phyloP scores from a whole-genome alignment of 2,888 invertebrate species.

The Drosophila kuntzei region DNA sequence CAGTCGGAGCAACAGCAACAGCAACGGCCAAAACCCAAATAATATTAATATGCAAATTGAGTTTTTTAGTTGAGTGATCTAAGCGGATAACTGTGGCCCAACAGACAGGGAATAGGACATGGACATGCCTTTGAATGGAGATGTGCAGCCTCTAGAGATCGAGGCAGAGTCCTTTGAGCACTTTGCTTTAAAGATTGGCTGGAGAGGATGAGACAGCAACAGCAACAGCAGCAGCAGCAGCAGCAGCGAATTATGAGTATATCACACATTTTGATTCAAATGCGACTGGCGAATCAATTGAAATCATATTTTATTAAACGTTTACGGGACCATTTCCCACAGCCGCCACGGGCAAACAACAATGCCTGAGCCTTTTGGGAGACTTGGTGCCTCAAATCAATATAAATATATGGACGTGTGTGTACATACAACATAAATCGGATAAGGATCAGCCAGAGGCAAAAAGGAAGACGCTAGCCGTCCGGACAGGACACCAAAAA shows the following conservation, averaged over 20 bases:
- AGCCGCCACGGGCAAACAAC: constrained; percentile 66
- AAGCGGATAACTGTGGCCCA: constrained; percentile 77
- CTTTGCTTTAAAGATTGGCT: constrained; percentile 71
- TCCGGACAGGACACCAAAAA: constrained; percentile 42
- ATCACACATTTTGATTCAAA: constrained; percentile 64
- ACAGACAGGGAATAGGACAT: constrained; percentile 3
- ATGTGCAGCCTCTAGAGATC: constrained; percentile 57
- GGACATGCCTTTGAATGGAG: constrained; percentile 44
- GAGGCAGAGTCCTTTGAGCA: constrained; percentile 41
- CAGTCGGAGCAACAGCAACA: constrained; percentile 10
- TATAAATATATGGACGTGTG: constrained; percentile 35
- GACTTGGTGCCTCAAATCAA: constrained; percentile 49
- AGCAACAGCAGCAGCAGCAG: constrained; percentile 16
- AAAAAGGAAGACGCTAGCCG: constrained; percentile 8
- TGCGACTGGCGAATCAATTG: constrained; percentile 76
- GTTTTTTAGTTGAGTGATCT: constrained; percentile 85
- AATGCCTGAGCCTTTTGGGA: constrained; percentile 30
- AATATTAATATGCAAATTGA: constrained; percentile 85
- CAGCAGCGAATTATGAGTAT: constrained; percentile 45
- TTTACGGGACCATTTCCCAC: constrained; percentile 74
- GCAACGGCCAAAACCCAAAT: constrained; percentile 64
- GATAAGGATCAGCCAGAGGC: constrained; percentile 47
- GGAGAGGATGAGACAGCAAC: constrained; percentile 26
- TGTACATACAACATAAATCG: constrained; percentile 57
- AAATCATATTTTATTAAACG: constrained; percentile 79